Base-by-base conservation (phyloP, 2,888 invertebrate species). In the Drosophila kokeensis region DNA sequence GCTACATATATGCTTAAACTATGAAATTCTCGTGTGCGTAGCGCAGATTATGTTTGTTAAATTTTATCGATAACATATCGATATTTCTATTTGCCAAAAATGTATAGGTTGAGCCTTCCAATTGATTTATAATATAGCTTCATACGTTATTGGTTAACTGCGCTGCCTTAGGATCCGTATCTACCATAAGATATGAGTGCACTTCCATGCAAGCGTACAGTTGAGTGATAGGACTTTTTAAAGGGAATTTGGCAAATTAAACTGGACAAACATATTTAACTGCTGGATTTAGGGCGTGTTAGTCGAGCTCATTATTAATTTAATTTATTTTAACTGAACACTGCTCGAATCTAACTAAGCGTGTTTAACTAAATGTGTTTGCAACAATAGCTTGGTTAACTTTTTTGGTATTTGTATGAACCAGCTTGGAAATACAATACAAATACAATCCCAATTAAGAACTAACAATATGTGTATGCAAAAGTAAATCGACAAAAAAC, bases 341-440 rank as follows among this genome's bases (percentile, higher is more conserved):
- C 2, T 34, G n/a, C 8, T 21, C 7, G 34, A 21, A 21, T 15
- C 4, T 24, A n/a, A 34, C 32, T 55, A n/a, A n/a, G n/a, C n/a
- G n/a, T n/a, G n/a, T n/a, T 55, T 4, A 27, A 4, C 13, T n/a
- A 32, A 29, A 13, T 18, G 5, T 29, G 34, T 18, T 21, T 5
- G 8, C 2, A 45, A 13, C 15, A 50, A 27, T 27, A n/a, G 27
- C 21, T 34, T 21, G 21, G n/a, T 36, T 15, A 45, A 5, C 58
- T 38, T 48, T 32, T 32, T 15, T 8, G 55, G 15, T 13, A 30
- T 13, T 7, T 45, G 29, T 64, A 5, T 36, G 1, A 29, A 27
- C 1, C 32, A n/a, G 29, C n/a, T 34, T 36, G 27, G n/a, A 67
- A 66, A 36, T 27, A 36, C 29, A 15, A 30, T n/a, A n/a, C n/a